phyloP scores from a whole-genome alignment of 1,140 invertebrate species.

The Dysdera silvatica region DNA sequence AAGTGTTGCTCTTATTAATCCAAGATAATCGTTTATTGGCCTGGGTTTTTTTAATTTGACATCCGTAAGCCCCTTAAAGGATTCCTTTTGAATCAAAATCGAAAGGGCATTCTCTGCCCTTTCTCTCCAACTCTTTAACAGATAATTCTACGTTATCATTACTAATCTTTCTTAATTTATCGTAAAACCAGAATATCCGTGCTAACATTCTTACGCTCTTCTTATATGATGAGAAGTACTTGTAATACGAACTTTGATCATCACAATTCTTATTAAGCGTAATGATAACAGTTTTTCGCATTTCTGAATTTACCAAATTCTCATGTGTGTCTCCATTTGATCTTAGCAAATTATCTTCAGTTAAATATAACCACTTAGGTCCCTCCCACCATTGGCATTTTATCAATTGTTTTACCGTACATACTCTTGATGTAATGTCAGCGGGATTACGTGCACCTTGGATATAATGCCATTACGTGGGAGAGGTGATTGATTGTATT shows the following conservation, averaged over 20 bases:
- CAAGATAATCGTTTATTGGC: not conserved
- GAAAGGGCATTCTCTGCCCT: not conserved
- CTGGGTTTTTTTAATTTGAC: not conserved
- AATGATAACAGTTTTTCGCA: not conserved
- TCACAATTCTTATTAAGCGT: not conserved
- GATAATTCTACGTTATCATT: too few species aligned
- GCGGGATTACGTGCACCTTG: not conserved
- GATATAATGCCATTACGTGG: not conserved
- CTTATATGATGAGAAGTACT: conserved; percentile 11
- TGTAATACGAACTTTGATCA: not conserved
- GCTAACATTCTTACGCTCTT: conserved; percentile 1
- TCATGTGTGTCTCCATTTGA: not conserved
- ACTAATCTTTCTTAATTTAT: not conserved
- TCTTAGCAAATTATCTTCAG: conserved; percentile 15
- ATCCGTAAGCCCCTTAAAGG: conserved; percentile 1
- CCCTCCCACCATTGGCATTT: conserved; percentile 8
- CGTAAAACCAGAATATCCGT: conserved; percentile 3
- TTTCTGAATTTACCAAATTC: conserved; percentile 12
- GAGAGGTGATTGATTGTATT: not conserved
- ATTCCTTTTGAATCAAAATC: conserved; percentile 2
- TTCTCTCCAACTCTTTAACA: not conserved
- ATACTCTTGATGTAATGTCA: not conserved
- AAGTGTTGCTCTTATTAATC: conserved; percentile 3
- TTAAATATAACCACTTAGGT: not conserved
- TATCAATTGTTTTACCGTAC: not conserved